These are phyloP conservation scores for Distichodus sexfasciatus DNA, from an alignment of 2,797 vertebrate species.

Conservation along the genomic window DNA sequence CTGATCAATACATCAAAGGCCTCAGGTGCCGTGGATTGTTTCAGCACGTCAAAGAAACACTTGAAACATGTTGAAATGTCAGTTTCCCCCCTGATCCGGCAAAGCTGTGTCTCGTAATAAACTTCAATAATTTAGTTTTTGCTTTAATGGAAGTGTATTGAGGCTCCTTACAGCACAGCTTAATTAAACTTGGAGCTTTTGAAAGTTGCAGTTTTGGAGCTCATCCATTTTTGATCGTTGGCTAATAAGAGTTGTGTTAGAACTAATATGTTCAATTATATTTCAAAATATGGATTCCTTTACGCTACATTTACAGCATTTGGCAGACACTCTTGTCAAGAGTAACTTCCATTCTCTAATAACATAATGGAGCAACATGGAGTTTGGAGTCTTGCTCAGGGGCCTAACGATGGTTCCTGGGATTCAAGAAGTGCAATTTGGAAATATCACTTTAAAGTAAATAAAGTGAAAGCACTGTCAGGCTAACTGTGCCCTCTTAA, in stretches of 20 bases:
- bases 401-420: too few relatives aligned
- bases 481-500: too few relatives aligned
- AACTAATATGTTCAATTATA: background rate
- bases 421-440: too few relatives aligned
- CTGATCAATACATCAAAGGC: background rate
- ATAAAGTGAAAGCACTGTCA: too few relatives aligned
- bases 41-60: slow-evolving; percentile 14
- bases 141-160: background rate
- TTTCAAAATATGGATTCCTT: background rate
- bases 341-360: too few relatives aligned
- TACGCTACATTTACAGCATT: background rate
- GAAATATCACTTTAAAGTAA: too few relatives aligned
- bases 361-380: too few relatives aligned
- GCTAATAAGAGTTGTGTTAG: background rate
- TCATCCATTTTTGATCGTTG: background rate
- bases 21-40: slow-evolving; percentile 12
- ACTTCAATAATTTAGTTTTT: background rate
- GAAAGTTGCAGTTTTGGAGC: too few relatives aligned
- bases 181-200: slow-evolving; percentile 12
- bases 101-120: background rate
- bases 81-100: background rate
- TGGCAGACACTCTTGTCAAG: too few relatives aligned
- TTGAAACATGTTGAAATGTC: slow-evolving; percentile 8
- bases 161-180: background rate
- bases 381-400: too few relatives aligned